These are phyloP conservation scores for Drosophila seclusa DNA, from an alignment of 2,888 invertebrate species.

Conservation along the genomic window DNA sequence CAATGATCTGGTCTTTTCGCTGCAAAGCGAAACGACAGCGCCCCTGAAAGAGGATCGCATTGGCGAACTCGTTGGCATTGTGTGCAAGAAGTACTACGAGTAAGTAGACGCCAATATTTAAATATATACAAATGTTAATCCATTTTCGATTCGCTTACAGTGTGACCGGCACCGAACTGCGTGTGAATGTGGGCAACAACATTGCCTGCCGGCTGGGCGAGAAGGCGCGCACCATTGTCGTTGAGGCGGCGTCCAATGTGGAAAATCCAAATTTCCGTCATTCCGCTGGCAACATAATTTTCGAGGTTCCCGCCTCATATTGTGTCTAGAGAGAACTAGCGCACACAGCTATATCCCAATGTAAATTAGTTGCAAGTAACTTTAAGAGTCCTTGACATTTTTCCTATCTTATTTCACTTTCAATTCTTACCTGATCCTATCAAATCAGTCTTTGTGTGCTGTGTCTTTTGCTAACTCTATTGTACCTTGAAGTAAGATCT, in stretches of 20 bases:
- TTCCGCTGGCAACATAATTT: conserved; percentile 82
- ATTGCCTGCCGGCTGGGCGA: conserved; percentile 94
- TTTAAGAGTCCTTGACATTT: conserved; percentile 22
- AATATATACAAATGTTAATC: background rate
- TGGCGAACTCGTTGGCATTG: conserved; percentile 94
- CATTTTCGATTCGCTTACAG: conserved; percentile 84
- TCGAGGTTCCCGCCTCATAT: conserved; percentile 84
- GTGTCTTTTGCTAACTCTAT: conserved; percentile 31
- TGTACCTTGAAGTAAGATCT: conserved; percentile 5
- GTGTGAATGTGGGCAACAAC: conserved; percentile 90
- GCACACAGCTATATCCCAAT: conserved; percentile 28
- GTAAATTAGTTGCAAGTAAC: conserved; percentile 57
- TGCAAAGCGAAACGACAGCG: conserved; percentile 85
- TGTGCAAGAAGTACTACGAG: conserved; percentile 91
- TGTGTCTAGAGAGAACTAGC: conserved; percentile 69
- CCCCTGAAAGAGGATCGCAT: conserved; percentile 89
- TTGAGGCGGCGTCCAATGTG: conserved; percentile 83
- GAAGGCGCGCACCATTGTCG: conserved; percentile 87
- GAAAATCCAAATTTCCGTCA: conserved; percentile 83
- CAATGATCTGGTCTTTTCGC: conserved; percentile 95
- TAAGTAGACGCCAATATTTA: conserved; percentile 85
- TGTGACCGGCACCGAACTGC: conserved; percentile 89
- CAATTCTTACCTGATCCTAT: background rate
- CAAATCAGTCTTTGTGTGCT: conserved; percentile 21
- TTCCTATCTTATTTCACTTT: conserved; percentile 3